These are phyloP conservation scores for Oxytorus armatus DNA, from an alignment of 2,888 invertebrate genomes.

Conservation along the genomic window DNA sequence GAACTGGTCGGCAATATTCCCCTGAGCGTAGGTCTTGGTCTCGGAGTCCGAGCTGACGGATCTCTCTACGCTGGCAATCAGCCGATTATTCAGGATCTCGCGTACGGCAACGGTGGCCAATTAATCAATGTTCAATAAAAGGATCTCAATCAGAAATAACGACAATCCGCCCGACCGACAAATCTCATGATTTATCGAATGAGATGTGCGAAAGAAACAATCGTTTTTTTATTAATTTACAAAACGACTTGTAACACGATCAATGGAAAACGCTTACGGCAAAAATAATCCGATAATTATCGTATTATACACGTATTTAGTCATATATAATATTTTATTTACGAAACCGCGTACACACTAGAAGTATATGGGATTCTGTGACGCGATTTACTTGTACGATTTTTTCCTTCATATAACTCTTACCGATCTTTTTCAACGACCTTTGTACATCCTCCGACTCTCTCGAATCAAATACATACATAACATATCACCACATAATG, in stretches of 20 bases:
- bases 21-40: slow-evolving; percentile 73
- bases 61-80: slow-evolving; percentile 70
- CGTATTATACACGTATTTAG: slow-evolving; percentile 37
- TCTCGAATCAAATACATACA: slow-evolving; percentile 10
- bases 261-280: slow-evolving; percentile 8
- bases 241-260: slow-evolving; percentile 30
- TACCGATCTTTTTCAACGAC: slow-evolving; percentile 26
- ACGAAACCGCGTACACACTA: slow-evolving; percentile 22
- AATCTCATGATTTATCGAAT: slow-evolving; percentile 37
- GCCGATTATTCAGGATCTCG: slow-evolving; percentile 54
- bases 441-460: slow-evolving; percentile 9
- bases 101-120: slow-evolving; percentile 65
- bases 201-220: not conserved
- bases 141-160: slow-evolving; percentile 26
- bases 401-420: slow-evolving; percentile 40
- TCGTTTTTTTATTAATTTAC: slow-evolving; percentile 16
- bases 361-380: slow-evolving; percentile 55
- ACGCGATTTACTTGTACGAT: slow-evolving; percentile 46
- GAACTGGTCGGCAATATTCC: slow-evolving; percentile 64
- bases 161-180: slow-evolving; percentile 37
- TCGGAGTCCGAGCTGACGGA: slow-evolving; percentile 69
- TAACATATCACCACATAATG: too few relatives aligned
- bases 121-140: slow-evolving; percentile 62
- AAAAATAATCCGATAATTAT: slow-evolving; percentile 33
- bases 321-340: slow-evolving; percentile 7